Conservation (phyloP, 2,888 invertebrate species). For the Salticus scenicus region DNA sequence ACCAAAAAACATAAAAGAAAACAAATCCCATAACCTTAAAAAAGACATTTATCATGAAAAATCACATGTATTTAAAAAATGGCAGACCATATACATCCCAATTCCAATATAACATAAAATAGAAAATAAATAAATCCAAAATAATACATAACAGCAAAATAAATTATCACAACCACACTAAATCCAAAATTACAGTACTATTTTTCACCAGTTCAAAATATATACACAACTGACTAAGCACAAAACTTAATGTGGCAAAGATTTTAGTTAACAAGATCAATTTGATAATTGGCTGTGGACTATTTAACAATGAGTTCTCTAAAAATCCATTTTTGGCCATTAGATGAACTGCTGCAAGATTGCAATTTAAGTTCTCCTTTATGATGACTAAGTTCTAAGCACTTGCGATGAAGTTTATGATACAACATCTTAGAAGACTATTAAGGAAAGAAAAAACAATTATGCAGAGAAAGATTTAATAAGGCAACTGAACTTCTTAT, state of each 20-base stretch:
- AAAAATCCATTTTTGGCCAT: constrained; percentile 68
- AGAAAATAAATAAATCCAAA: too few species aligned
- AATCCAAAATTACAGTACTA: background rate
- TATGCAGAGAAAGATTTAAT: background rate
- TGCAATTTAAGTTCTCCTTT: constrained; percentile 53
- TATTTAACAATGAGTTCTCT: constrained; percentile 57
- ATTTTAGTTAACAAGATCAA: too few species aligned
- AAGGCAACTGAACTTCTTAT: too few species aligned
- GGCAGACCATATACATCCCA: too few species aligned
- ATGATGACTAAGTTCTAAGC: constrained; percentile 57
- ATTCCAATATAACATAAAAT: too few species aligned
- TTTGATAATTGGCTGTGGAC: background rate
- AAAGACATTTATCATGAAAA: too few species aligned
- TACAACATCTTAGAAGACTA: constrained; percentile 48
- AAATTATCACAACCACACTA: background rate
- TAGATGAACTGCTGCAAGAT: constrained; percentile 49
- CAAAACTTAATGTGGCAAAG: background rate
- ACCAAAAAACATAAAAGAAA: too few species aligned
- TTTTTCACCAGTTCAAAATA: background rate
- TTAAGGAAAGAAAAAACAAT: background rate
- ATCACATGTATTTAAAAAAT: too few species aligned
- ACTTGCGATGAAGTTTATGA: constrained; percentile 57
- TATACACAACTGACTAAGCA: background rate
- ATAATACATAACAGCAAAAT: background rate
- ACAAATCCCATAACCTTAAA: too few species aligned